Base-by-base conservation (phyloP, 2,797 vertebrate species). In the Morelia viridis region DNA sequence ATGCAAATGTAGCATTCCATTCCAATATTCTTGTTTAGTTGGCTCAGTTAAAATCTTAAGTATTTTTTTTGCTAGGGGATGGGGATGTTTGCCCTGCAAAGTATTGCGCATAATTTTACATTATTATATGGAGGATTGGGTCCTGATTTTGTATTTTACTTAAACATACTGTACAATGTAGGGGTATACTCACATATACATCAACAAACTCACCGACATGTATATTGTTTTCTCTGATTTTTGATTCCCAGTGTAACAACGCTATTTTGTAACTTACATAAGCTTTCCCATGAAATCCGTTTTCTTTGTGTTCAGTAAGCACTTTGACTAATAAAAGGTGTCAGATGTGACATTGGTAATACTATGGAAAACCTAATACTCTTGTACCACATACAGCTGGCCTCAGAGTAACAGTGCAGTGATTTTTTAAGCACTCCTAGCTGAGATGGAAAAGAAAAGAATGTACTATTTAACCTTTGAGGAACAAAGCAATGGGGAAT, bases 91-190 rank as follows among this genome's bases (percentile, higher is more conserved):
- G n/a, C 13, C 15, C n/a, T 71, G 65, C 65, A 68, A 31, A 31
- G 65, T 13, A 68, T 68, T 31, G 6, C 6, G 12, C 65, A 71
- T 35, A 71, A 71, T 71, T 17, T 71, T 71, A 71, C n/a, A 8
- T 35, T 71, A 19, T 35, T 35, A 35, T 35, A 71, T 71, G 68
- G 31, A 35, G 6, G 31, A 76, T 76, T 41, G 68, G 31, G 35
- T 76, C 15, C 17, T 31, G 86, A 46, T 89, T 41, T 91, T 53
- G 60, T 90, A 86, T 80, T 53, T 53, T 57, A 56, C 13, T 1
- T 88, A 92, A 95, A 90, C 84, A 92, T 35, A 92, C 80, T 85
- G 64, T 92, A 87, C 57, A 60, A 92, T 94, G 94, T 62, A 41
- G 4, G 17, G 31, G 19, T 41, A 76, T 76, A 76, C 19, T 22